Percentiles rank a stretch among this genome's conserved stretches.
Evolutionary conservation across 2,797 vertebrate species (phyloP).

Genomic region (Nasua narica): DNA sequence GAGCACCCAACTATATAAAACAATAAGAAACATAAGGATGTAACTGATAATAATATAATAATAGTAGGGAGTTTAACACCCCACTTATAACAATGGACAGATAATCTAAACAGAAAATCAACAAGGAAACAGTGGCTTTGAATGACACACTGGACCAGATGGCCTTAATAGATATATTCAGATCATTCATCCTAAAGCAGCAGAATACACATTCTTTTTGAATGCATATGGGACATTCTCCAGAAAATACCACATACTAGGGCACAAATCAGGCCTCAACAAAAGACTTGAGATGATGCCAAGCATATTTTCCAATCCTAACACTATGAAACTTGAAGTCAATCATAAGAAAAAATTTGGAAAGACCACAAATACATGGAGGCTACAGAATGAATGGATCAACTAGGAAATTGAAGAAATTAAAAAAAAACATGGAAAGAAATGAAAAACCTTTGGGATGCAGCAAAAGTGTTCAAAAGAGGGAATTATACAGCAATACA

Average conservation of each 20-base stretch:
- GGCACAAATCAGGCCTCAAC: background rate
- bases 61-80: too few species aligned
- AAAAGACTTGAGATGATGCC: background rate
- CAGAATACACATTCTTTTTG: background rate
- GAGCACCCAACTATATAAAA: too few species aligned
- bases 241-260: background rate
- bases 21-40: too few species aligned
- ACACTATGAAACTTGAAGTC: background rate
- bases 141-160: background rate
- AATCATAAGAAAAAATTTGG: background rate
- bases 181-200: background rate
- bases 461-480: background rate
- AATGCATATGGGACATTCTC: background rate
- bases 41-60: too few species aligned
- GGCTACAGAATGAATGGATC: background rate
- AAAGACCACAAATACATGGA: background rate
- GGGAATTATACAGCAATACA: background rate
- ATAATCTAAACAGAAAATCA: background rate
- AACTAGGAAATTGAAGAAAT: background rate
- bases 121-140: background rate
- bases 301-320: background rate
- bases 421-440: background rate
- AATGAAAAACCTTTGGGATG: background rate
- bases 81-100: too few species aligned
- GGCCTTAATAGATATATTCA: background rate